Percentiles rank a stretch among this genome's conserved stretches.
Evolutionary conservation across 2,888 invertebrate genomes (phyloP).

Genomic region (Calameuta idolon): DNA sequence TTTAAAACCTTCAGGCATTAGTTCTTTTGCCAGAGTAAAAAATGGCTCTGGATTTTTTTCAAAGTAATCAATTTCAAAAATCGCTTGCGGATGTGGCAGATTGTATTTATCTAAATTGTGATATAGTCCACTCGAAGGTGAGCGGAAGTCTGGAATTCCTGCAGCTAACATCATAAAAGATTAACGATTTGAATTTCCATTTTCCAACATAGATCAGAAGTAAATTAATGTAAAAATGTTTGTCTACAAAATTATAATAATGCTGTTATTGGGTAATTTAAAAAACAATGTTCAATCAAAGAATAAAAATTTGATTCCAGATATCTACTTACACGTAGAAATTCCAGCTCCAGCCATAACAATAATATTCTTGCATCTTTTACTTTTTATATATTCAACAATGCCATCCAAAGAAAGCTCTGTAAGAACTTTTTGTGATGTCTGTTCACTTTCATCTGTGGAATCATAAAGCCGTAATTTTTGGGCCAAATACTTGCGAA

Average conservation of each 20-base stretch:
- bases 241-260: background rate
- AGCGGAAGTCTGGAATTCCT: constrained; percentile 96
- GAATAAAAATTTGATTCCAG: no score
- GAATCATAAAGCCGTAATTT: constrained; percentile 74
- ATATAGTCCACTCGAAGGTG: constrained; percentile 92
- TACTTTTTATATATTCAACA: constrained; percentile 81
- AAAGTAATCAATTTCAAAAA: constrained; percentile 93
- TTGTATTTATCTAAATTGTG: constrained; percentile 92
- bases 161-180: constrained; percentile 74
- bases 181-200: constrained; percentile 10
- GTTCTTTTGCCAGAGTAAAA: constrained; percentile 88
- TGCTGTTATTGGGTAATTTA: no score
- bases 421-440: constrained; percentile 71
- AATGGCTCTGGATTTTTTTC: constrained; percentile 91
- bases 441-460: constrained; percentile 41
- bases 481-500: constrained; percentile 75
- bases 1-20: constrained; percentile 88
- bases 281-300: no score
- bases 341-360: constrained; percentile 97
- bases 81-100: constrained; percentile 90
- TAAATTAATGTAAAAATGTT: background rate
- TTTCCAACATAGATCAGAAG: no score
- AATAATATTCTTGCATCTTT: constrained; percentile 85
- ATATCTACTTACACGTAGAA: constrained; percentile 84
- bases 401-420: constrained; percentile 82